Evolutionary conservation across 2,888 invertebrate species (phyloP).

Genomic region (Argyra leucocephala): DNA sequence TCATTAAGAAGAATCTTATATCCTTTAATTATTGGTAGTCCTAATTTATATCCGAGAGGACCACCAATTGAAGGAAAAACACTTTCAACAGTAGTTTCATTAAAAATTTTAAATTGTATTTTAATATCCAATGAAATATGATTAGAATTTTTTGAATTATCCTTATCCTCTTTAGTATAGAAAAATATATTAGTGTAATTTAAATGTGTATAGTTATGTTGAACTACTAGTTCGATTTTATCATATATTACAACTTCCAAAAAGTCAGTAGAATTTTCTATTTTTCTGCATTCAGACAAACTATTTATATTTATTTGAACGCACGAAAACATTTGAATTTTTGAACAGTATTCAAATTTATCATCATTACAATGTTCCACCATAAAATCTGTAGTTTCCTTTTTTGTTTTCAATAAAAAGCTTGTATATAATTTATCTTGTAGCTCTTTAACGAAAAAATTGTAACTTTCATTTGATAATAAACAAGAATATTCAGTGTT

Average conservation of each 20-base stretch:
- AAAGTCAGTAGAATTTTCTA: not conserved
- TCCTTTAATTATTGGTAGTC: slow-evolving; percentile 33
- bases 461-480: slow-evolving; percentile 24
- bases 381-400: not conserved
- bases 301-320: not conserved
- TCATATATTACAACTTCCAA: not conserved
- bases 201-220: slow-evolving; percentile 30
- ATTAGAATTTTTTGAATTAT: not conserved
- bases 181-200: slow-evolving; percentile 21
- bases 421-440: slow-evolving; percentile 18
- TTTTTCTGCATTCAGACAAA: not conserved
- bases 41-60: slow-evolving; percentile 34
- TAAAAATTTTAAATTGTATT: slow-evolving; percentile 27
- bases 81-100: slow-evolving; percentile 19
- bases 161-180: not conserved
- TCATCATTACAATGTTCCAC: not conserved
- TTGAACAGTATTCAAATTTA: not conserved
- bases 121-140: slow-evolving; percentile 30
- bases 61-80: slow-evolving; percentile 26
- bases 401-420: not conserved
- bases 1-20: slow-evolving; percentile 27
- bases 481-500: slow-evolving; percentile 23
- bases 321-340: not conserved
- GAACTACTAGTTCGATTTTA: slow-evolving; percentile 23
- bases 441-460: slow-evolving; percentile 19